Conservation (phyloP, 1,140 invertebrate species). For the Hypothenemus hampei region DNA sequence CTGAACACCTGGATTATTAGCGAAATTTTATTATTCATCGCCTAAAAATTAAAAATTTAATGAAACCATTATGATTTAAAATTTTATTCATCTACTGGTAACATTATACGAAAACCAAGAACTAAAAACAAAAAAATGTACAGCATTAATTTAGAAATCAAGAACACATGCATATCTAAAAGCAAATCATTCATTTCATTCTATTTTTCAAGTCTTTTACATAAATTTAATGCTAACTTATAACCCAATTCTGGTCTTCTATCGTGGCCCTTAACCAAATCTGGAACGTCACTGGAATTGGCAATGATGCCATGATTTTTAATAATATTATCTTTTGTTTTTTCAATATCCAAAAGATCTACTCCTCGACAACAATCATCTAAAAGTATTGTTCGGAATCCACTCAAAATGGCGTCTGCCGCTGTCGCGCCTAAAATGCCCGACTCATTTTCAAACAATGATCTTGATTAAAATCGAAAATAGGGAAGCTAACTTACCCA, state of each 20-base stretch:
- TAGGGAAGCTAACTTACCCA: conserved; percentile 53
- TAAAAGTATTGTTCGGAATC: conserved; percentile 64
- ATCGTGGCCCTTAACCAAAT: conserved; percentile 55
- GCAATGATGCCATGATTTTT: conserved; percentile 53
- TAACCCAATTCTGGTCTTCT: conserved; percentile 56
- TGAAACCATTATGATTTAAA: too few species aligned
- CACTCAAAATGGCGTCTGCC: conserved; percentile 57
- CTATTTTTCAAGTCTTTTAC: too few species aligned
- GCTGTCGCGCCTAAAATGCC: conserved; percentile 55
- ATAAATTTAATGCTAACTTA: conserved; percentile 50
- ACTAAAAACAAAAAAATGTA: too few species aligned
- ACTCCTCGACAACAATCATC: conserved; percentile 69
- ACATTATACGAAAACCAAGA: too few species aligned
- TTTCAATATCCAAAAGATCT: conserved; percentile 49
- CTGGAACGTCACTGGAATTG: conserved; percentile 52
- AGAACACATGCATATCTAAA: too few species aligned
- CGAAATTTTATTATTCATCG: too few species aligned
- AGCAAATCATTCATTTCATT: too few species aligned
- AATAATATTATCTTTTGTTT: conserved; percentile 49
- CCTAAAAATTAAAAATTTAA: too few species aligned
- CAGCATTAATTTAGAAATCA: too few species aligned
- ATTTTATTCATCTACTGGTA: too few species aligned
- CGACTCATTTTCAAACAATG: neutral
- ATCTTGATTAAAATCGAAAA: too few species aligned
- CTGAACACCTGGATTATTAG: too few species aligned